Evolutionary conservation across 2,888 invertebrate species (phyloP).

Genomic region (Erynnis tages): DNA sequence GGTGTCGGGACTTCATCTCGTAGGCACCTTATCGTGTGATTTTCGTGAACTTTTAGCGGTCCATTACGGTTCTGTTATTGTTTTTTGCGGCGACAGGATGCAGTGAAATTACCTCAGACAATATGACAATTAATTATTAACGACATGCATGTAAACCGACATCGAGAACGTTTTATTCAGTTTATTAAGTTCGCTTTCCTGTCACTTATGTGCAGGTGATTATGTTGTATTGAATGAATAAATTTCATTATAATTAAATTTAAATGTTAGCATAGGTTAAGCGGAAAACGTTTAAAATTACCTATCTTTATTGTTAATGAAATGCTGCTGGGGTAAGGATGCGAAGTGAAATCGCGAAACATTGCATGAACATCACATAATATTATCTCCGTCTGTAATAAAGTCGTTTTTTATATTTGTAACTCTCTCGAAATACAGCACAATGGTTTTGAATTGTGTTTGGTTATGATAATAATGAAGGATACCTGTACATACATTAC

Average conservation of each 20-base stretch:
- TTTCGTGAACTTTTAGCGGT: conserved; percentile 60
- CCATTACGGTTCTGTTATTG: conserved; percentile 27
- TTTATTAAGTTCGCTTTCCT: conserved; percentile 21
- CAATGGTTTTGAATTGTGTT: no score
- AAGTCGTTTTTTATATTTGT: no score
- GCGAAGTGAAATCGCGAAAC: conserved; percentile 1
- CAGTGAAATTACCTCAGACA: conserved; percentile 27
- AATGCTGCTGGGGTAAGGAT: no score
- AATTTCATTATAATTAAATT: conserved; percentile 13
- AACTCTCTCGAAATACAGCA: no score
- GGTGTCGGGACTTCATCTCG: conserved; percentile 46
- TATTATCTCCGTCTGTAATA: conserved; percentile 13
- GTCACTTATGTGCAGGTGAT: conserved; percentile 20
- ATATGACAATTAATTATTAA: conserved; percentile 27
- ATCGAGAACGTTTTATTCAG: conserved; percentile 18
- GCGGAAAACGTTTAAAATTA: background rate
- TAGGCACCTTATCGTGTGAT: conserved; percentile 50
- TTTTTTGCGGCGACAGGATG: conserved; percentile 26
- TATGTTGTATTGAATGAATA: conserved; percentile 10
- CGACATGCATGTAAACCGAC: conserved; percentile 24
- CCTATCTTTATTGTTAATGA: background rate
- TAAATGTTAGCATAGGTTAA: background rate
- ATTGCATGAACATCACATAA: background rate
- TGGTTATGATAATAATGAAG: no score
- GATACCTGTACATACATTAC: no score